Evolutionary conservation across 2,797 vertebrate genomes (phyloP).

Genomic region (Sylvia borin): DNA sequence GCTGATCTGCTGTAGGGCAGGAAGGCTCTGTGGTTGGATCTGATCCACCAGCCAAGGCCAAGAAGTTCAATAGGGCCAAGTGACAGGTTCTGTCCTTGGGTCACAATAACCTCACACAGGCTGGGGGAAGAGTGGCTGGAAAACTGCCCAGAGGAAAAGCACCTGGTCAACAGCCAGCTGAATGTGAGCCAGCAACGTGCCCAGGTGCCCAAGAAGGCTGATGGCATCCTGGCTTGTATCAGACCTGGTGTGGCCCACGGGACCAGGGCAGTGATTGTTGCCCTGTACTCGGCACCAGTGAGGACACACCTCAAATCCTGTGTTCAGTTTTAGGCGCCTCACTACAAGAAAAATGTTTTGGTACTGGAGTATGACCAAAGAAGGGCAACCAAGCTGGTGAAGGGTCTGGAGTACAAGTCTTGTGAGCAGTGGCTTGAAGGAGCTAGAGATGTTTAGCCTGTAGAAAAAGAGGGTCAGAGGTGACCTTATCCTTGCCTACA

Average conservation of each 20-base stretch:
- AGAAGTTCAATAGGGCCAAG: background rate
- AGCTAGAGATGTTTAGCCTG: background rate
- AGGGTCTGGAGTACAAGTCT: background rate
- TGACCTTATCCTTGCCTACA: rapidly evolving
- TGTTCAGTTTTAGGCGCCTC: background rate
- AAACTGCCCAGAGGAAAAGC: background rate
- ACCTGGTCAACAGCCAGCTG: background rate
- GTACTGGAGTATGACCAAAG: background rate
- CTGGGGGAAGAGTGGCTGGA: background rate
- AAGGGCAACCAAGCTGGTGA: background rate
- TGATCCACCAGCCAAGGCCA: background rate
- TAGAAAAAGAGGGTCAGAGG: background rate
- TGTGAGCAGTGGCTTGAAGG: background rate
- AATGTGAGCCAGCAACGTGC: background rate
- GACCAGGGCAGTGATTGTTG: background rate
- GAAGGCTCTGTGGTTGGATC: background rate
- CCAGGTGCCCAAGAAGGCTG: background rate
- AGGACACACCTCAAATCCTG: rapidly evolving
- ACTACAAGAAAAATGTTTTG: background rate
- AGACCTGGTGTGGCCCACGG: background rate
- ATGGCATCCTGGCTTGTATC: background rate
- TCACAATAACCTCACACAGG: background rate
- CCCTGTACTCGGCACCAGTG: background rate
- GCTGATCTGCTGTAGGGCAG: background rate
- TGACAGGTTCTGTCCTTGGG: rapidly evolving